Conservation (phyloP, 2,888 invertebrate genomes). For the Eupsilia transversa region DNA sequence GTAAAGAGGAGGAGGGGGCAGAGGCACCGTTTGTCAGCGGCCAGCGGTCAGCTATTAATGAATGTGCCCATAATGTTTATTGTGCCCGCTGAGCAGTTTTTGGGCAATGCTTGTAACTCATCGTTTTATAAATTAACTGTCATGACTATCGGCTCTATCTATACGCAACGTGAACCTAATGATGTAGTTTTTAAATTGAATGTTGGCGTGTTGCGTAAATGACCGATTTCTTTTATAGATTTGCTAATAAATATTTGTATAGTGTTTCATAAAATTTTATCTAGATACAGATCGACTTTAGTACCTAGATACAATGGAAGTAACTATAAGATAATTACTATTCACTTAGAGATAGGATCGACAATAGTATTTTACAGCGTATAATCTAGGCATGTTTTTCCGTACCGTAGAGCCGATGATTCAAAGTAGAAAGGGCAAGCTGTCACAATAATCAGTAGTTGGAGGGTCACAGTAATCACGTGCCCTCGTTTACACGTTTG, state of each 20-base stretch:
- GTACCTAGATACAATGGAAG: neutral
- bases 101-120: conserved; percentile 83
- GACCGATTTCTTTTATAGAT: conserved; percentile 33
- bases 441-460: conserved; percentile 64
- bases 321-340: conserved; percentile 5
- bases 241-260: conserved; percentile 20
- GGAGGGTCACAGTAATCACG: conserved; percentile 80
- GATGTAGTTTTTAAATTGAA: conserved; percentile 57
- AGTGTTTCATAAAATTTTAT: conserved; percentile 22
- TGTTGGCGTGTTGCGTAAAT: conserved; percentile 36
- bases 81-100: conserved; percentile 87
- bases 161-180: conserved; percentile 28
- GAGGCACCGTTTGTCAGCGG: conserved; percentile 88
- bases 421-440: conserved; percentile 61
- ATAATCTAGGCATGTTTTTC: neutral
- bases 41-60: conserved; percentile 89
- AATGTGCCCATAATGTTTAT: conserved; percentile 89
- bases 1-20: conserved; percentile 77
- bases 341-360: conserved; percentile 7
- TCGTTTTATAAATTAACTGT: conserved; percentile 85
- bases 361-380: neutral
- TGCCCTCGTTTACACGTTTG: conserved; percentile 87
- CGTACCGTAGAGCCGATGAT: conserved; percentile 4
- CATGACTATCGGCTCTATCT: conserved; percentile 68
- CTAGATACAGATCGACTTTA: conserved; percentile 12